Evolutionary conservation across 2,888 invertebrate genomes (phyloP).

Genomic region (Augochlorella aurata): DNA sequence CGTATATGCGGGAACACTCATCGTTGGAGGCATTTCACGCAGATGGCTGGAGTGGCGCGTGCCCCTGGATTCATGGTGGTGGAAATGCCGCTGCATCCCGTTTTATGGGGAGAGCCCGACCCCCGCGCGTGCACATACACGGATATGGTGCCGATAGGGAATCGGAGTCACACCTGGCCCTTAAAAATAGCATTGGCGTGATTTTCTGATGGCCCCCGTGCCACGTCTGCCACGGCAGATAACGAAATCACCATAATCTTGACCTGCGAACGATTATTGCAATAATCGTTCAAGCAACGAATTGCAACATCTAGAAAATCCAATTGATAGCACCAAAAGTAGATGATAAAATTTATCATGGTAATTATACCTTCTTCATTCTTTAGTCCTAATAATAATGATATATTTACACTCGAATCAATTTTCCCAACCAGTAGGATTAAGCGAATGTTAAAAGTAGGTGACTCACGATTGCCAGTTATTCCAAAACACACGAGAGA

Average conservation of each 20-base stretch:
- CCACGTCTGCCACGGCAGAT: not conserved
- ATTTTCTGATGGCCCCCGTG: slow-evolving; percentile 57
- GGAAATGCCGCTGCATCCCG: slow-evolving; percentile 34
- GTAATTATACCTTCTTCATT: too few relatives aligned
- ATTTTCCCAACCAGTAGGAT: not conserved
- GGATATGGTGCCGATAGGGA: slow-evolving; percentile 30
- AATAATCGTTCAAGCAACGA: too few relatives aligned
- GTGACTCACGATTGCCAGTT: not conserved
- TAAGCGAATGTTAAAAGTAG: not conserved
- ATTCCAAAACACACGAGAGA: not conserved
- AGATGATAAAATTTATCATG: too few relatives aligned
- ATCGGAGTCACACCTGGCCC: slow-evolving; percentile 68
- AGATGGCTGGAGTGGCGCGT: slow-evolving; percentile 77
- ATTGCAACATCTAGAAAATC: too few relatives aligned
- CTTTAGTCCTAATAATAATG: too few relatives aligned
- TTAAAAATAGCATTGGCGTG: slow-evolving; percentile 69
- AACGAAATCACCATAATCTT: too few relatives aligned
- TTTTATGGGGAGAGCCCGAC: slow-evolving; percentile 37
- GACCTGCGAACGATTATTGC: too few relatives aligned
- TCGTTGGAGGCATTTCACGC: slow-evolving; percentile 65
- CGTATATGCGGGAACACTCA: slow-evolving; percentile 42
- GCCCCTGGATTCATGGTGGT: slow-evolving; percentile 68
- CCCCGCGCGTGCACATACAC: slow-evolving; percentile 52
- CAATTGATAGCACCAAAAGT: too few relatives aligned
- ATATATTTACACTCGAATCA: not conserved